Percentiles rank a stretch among this genome's conserved stretches.
Conservation (phyloP, 2,888 invertebrate genomes). For the Pocota personata region DNA sequence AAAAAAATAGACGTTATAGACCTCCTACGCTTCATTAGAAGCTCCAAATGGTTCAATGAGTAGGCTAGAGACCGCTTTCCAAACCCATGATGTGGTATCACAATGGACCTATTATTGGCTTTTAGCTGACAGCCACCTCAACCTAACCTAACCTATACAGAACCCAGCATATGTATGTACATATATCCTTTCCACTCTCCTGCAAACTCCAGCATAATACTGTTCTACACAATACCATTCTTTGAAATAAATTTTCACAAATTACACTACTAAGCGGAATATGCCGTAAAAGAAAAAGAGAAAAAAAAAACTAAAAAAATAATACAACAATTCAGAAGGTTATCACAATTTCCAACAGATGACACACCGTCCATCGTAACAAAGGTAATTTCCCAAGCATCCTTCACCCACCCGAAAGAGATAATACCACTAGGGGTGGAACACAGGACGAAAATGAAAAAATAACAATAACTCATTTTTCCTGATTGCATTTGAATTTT, state of each 20-base stretch:
- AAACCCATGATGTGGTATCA: too few relatives aligned
- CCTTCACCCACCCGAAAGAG: conserved; percentile 33
- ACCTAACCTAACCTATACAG: too few relatives aligned
- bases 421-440: conserved; percentile 17
- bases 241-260: conserved; percentile 15
- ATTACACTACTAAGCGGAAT: conserved; percentile 26
- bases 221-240: too few relatives aligned
- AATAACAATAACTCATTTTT: conserved; percentile 68
- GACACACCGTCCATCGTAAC: conserved; percentile 64
- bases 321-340: conserved; percentile 30
- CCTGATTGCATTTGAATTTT: conserved; percentile 72
- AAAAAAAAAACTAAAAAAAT: conserved; percentile 1
- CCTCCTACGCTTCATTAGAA: too few relatives aligned
- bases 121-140: too few relatives aligned
- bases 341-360: conserved; percentile 62
- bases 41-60: too few relatives aligned
- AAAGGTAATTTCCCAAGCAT: conserved; percentile 66
- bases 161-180: too few relatives aligned
- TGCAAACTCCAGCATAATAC: too few relatives aligned
- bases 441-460: conserved; percentile 30
- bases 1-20: too few relatives aligned
- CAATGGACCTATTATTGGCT: too few relatives aligned
- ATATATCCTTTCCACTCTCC: too few relatives aligned
- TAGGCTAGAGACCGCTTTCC: too few relatives aligned
- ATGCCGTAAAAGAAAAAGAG: background rate